These are phyloP conservation scores for Melangyna quadrimaculata DNA, from an alignment of 2,888 invertebrate genomes.

Conservation along the genomic window DNA sequence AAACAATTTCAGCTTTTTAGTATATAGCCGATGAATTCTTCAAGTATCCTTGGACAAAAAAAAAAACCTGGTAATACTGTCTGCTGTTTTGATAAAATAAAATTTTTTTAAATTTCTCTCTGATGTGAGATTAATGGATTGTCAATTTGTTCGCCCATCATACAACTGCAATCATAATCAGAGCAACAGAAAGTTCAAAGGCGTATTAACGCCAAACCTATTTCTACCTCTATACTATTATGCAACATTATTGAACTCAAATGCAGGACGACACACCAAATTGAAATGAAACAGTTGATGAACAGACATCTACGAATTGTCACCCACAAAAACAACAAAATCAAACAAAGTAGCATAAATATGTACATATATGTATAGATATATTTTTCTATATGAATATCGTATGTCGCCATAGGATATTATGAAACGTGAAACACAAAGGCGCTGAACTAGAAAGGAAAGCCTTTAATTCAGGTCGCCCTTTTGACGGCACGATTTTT, in stretches of 20 bases:
- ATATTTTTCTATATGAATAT: conserved; percentile 44
- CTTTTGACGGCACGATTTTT: conserved; percentile 65
- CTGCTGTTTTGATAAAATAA: background rate
- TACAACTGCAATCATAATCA: conserved; percentile 8
- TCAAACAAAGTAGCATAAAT: conserved; percentile 7
- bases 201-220: background rate
- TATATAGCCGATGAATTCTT: too few species aligned
- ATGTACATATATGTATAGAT: too few species aligned
- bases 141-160: background rate
- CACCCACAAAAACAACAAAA: background rate
- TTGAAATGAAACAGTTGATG: conserved; percentile 15
- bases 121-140: background rate
- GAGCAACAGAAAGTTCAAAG: conserved; percentile 44
- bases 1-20: too few species aligned
- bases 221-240: background rate
- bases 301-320: background rate
- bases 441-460: conserved; percentile 61
- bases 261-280: conserved; percentile 32
- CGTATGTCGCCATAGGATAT: conserved; percentile 49
- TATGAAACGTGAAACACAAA: conserved; percentile 65
- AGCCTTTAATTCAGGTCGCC: conserved; percentile 67
- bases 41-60: background rate
- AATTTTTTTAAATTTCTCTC: background rate
- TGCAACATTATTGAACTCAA: background rate
- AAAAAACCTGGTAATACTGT: background rate